Evolutionary conservation across 2,113 vertebrate species (phyloP), one percentile per base, ranked within the genome.

Genomic region (Ptilorrhoa leucosticta): DNA sequence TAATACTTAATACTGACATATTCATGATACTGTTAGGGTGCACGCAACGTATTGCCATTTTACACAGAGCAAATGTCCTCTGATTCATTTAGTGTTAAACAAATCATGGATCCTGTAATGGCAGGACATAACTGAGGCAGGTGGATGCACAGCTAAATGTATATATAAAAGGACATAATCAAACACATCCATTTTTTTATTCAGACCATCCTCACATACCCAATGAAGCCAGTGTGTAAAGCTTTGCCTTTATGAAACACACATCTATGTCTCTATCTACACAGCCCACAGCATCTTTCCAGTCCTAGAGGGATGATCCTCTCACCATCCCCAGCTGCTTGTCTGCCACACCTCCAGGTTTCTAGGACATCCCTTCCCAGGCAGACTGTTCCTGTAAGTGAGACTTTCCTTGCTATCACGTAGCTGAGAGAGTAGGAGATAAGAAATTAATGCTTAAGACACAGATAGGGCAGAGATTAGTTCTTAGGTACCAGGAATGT

Each of bases 281-380:
- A 89, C 44, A 90, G 35, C 44, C 51, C 40, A 78, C 22, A 61
- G 33, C 70, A 82, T 76, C 51, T 81, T 90, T 78, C 50, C n/a
- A 64, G 4, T 75, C 73, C 81, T 68, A 60, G 65, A 96, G 61
- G 53, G 60, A 79, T 79, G 65, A 93, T 89, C 73, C 77, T 95
- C 70, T 94, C 83, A 75, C 61, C 61, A 84, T 33, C 57, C 85
- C 93, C 80, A 84, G 94, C 94, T 95, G 91, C 64, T 94, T 93
- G 87, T 95, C 94, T 95, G 91, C 87, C 95, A 96, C 77, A 96
- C 89, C 57, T 93, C 61, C 95, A 84, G 40, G 48, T 91, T 94
- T 96, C 83, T 82, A 91, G 80, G 89, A 92, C 87, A 94, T 76
- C 69, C 87, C 91, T 91, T 87, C 33, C 61, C 40, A 84, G 68